A percentile compares a stretch with the other conserved stretches of the same genome.
phyloP scores from a whole-genome alignment of 1,140 invertebrate species.

The Lordiphosa clarofinis region DNA sequence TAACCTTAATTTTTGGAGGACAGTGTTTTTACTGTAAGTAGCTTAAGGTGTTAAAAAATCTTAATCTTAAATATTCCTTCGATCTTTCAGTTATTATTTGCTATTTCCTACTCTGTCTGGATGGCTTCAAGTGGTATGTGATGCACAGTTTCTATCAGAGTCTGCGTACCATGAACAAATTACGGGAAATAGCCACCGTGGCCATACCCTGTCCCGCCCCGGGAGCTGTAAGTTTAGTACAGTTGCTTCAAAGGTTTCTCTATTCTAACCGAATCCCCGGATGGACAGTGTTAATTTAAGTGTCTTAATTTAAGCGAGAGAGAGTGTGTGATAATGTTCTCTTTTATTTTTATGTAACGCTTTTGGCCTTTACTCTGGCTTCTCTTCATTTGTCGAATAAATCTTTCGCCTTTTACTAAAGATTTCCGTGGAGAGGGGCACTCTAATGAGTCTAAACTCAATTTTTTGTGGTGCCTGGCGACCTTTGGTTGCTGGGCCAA shows the following conservation, averaged over 20 bases:
- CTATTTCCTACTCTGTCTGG: slow-evolving; percentile 56
- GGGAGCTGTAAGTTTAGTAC: slow-evolving; percentile 64
- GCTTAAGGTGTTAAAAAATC: background rate
- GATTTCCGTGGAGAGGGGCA: slow-evolving; percentile 76
- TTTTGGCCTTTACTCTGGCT: slow-evolving; percentile 57
- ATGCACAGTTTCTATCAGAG: slow-evolving; percentile 76
- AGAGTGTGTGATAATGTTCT: slow-evolving; percentile 40
- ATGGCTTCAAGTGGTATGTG: slow-evolving; percentile 71
- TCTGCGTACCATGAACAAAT: slow-evolving; percentile 69
- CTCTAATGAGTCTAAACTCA: slow-evolving; percentile 48
- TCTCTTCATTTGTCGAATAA: slow-evolving; percentile 80
- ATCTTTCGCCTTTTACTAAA: slow-evolving; percentile 82
- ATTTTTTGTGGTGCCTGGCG: slow-evolving; percentile 35
- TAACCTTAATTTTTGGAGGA: slow-evolving; percentile 59
- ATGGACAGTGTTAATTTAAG: slow-evolving; percentile 67
- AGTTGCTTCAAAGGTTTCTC: fast-evolving
- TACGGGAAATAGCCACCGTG: slow-evolving; percentile 75
- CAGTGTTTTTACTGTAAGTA: slow-evolving; percentile 66
- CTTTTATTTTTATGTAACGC: slow-evolving; percentile 43
- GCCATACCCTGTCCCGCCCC: slow-evolving; percentile 76
- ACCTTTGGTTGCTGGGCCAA: background rate
- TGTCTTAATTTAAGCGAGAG: slow-evolving; percentile 29
- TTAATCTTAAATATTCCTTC: background rate
- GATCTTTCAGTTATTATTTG: slow-evolving; percentile 56
- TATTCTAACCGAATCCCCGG: slow-evolving; percentile 72